These are phyloP conservation scores for Laticauda laticaudata DNA, from an alignment of 2,113 vertebrate species.

Conservation along the genomic window DNA sequence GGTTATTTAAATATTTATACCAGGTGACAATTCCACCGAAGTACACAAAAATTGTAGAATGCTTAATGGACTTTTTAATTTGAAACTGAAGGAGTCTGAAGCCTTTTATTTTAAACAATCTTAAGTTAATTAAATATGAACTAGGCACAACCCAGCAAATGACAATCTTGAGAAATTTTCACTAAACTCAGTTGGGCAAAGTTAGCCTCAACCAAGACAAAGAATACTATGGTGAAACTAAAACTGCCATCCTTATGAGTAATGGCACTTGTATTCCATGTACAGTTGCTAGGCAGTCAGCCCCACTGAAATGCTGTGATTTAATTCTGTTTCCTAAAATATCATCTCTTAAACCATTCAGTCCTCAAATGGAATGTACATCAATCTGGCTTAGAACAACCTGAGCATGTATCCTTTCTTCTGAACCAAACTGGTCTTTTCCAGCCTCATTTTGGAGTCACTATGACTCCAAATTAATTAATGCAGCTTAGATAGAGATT, in stretches of 20 bases:
- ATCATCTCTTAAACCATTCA: background rate
- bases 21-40: background rate
- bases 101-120: background rate
- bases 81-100: conserved; percentile 16
- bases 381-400: background rate
- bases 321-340: background rate
- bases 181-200: background rate
- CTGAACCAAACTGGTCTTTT: background rate
- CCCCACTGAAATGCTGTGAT: background rate
- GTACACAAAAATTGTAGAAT: background rate
- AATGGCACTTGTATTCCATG: background rate
- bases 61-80: conserved; percentile 7
- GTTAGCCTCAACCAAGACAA: background rate
- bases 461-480: background rate
- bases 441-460: background rate
- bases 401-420: background rate
- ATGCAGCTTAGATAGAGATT: background rate
- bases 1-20: conserved; percentile 45
- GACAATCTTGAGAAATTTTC: background rate
- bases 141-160: background rate
- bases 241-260: background rate
- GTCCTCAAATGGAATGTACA: background rate
- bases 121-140: background rate
- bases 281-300: background rate
- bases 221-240: background rate